Conservation (phyloP, 2,113 vertebrate species). For the Cavia aperea region DNA sequence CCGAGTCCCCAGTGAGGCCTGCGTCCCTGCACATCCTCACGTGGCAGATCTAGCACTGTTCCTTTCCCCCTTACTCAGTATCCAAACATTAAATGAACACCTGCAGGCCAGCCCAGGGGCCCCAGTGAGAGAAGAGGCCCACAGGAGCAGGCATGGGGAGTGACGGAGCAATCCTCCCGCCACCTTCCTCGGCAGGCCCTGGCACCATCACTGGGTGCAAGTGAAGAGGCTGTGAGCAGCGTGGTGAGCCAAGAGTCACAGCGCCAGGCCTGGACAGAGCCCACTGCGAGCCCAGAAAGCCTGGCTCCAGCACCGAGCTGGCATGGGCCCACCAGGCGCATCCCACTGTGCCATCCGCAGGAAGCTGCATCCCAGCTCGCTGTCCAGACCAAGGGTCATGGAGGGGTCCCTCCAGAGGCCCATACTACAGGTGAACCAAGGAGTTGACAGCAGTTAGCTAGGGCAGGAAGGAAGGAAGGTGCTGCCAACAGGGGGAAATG, state of each 20-base stretch:
- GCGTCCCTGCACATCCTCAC: background rate
- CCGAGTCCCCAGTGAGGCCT: background rate
- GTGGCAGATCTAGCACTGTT: accelerated
- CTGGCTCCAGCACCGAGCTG: background rate
- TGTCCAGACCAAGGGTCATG: no score
- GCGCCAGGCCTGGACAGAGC: background rate
- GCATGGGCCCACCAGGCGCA: background rate
- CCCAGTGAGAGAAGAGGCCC: background rate
- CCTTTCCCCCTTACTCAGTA: background rate
- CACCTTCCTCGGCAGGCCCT: no score
- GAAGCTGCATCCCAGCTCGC: background rate
- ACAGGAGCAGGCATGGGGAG: background rate
- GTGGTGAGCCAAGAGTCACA: no score
- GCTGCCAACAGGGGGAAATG: background rate
- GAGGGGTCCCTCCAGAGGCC: background rate
- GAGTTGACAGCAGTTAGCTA: no score
- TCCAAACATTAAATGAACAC: accelerated
- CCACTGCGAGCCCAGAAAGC: background rate
- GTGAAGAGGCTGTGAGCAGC: background rate
- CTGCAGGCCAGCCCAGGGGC: background rate
- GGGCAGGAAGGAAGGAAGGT: background rate
- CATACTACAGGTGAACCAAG: background rate
- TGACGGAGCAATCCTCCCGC: background rate
- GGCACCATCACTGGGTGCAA: background rate
- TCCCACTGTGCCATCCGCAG: background rate